Percentiles rank a stretch among this genome's conserved stretches.
Evolutionary conservation across 1,140 invertebrate species (phyloP).

Genomic region (Trachymyrmex cornetzi): DNA sequence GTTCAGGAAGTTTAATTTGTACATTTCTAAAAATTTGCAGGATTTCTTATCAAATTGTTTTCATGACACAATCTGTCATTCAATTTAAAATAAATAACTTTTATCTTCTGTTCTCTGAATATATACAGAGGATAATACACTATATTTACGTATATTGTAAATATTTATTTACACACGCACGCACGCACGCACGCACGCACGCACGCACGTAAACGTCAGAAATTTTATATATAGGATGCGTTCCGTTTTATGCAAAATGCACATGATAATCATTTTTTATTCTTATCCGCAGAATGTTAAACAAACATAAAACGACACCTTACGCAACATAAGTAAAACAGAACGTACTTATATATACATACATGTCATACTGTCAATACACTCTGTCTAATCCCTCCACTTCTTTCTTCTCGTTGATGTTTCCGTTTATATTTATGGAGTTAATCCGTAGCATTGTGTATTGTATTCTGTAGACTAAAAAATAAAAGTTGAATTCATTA

Average conservation of each 20-base stretch:
- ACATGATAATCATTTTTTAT: too few relatives aligned
- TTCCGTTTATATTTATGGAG: slow-evolving; percentile 87
- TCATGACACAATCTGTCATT: neutral
- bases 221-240: too few relatives aligned
- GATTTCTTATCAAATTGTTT: neutral
- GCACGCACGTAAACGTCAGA: too few relatives aligned
- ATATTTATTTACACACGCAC: neutral
- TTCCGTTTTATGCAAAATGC: too few relatives aligned
- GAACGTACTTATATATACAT: neutral
- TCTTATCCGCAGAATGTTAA: too few relatives aligned
- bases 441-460: slow-evolving; percentile 93
- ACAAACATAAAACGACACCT: too few relatives aligned
- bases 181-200: neutral
- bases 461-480: slow-evolving; percentile 89
- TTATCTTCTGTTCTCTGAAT: slow-evolving; percentile 1
- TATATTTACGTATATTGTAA: neutral
- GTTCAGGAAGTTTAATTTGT: neutral
- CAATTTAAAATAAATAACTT: neutral
- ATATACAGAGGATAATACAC: neutral
- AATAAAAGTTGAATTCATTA: slow-evolving; percentile 63
- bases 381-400: slow-evolving; percentile 84
- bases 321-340: too few relatives aligned
- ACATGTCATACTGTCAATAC: slow-evolving; percentile 73
- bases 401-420: slow-evolving; percentile 84
- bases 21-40: neutral